phyloP scores from a whole-genome alignment of 1,140 invertebrate species.

The Littorina saxatilis region DNA sequence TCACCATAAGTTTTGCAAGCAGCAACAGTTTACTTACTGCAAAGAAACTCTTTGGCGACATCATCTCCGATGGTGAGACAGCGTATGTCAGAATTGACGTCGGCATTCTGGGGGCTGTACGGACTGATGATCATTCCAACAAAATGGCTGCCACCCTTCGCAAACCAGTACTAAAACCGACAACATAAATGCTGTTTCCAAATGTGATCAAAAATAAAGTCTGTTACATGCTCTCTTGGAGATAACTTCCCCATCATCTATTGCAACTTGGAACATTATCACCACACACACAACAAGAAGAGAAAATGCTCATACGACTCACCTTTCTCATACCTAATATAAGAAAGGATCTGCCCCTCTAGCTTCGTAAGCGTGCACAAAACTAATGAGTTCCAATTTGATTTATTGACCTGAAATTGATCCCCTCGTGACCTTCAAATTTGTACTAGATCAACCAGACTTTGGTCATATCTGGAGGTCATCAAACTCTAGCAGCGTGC shows the following conservation, averaged over 20 bases:
- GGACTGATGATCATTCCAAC: conserved; percentile 80
- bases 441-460: too few relatives aligned
- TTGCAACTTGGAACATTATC: background rate
- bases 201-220: background rate
- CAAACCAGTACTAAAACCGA: conserved; percentile 78
- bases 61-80: conserved; percentile 68
- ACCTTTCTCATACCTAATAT: too few relatives aligned
- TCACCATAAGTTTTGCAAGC: too few relatives aligned
- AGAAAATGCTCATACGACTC: too few relatives aligned
- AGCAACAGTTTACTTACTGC: conserved; percentile 69
- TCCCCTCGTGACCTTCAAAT: too few relatives aligned
- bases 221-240: background rate
- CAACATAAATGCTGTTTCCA: background rate
- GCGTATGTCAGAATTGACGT: conserved; percentile 60
- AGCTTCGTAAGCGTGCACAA: too few relatives aligned
- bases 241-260: too few relatives aligned
- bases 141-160: conserved; percentile 77
- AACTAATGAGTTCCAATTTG: too few relatives aligned
- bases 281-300: background rate
- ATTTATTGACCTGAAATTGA: too few relatives aligned
- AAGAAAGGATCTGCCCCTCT: too few relatives aligned
- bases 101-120: conserved; percentile 70
- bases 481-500: too few relatives aligned
- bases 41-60: conserved; percentile 45
- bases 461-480: too few relatives aligned